Evolutionary conservation across 2,797 vertebrate species (phyloP), one percentile per base, ranked within the genome.

Genomic region (Bryconaethiops microstoma): DNA sequence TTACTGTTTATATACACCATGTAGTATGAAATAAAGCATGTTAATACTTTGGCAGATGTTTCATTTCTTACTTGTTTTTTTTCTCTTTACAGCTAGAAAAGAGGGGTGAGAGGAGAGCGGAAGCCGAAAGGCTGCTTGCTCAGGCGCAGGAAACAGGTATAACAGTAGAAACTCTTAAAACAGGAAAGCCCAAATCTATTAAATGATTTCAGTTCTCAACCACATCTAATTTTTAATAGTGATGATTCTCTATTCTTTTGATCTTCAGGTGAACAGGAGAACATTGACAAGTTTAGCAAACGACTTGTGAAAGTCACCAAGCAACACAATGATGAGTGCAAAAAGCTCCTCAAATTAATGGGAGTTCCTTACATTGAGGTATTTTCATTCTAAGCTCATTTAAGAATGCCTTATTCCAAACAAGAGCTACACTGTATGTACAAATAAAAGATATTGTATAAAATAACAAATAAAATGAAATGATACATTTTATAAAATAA

Each of bases 271-370:
- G 95, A 96, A 12, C 96, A 96, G 84, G 95, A 94, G 76, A 95
- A 96, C 64, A 92, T 98, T 0, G 97, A 99, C 76, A 99, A 99
- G 86, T 98, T 98, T 89, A 93, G 91, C 48, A 99, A 98, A 89
- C 95, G 97, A 67, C 90, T 99, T 60, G 98, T 99, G 10, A 99
- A 98, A 86, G 98, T 99, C 88, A 99, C 97, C 29, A 95, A 91
- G 80, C 96, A 99, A 13, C 98, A 99, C 90, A 98, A 95, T 0
- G 96, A 99, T 0, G 97, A 99, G 84, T 99, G 98, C 89, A 98
- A 98, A 88, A 95, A 92, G 59, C 91, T 99, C 67, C 93, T 99
- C 74, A 78, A 70, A 0, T 88, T 99, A 84, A 99, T 99, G 98
- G 98, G 98, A 1, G 94, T 99, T 29, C 98, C 98, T 0, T 99